Evolutionary conservation across 2,888 invertebrate genomes (phyloP).

Genomic region (Macrosoma leucophasiata): DNA sequence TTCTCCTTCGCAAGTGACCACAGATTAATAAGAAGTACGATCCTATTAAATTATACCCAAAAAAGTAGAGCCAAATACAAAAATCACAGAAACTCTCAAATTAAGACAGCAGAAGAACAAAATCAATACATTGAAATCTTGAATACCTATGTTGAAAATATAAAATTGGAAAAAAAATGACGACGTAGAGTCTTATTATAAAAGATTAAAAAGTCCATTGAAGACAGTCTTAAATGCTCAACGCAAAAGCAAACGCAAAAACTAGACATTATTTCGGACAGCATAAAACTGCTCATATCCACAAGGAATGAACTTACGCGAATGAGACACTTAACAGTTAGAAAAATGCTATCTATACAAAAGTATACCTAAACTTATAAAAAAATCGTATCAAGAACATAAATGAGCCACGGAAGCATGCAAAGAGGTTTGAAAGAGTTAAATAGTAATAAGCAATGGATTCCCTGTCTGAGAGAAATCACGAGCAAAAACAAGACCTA

Average conservation of each 20-base stretch:
- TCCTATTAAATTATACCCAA: slow-evolving; percentile 4
- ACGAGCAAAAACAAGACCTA: slow-evolving; percentile 1
- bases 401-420: slow-evolving; percentile 6
- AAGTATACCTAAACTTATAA: slow-evolving; percentile 11
- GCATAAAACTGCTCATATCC: slow-evolving; percentile 4
- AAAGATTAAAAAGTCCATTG: slow-evolving; percentile 9
- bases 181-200: slow-evolving; percentile 11
- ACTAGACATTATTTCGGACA: slow-evolving; percentile 7
- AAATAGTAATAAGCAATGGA: slow-evolving; percentile 5
- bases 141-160: background rate
- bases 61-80: slow-evolving; percentile 12
- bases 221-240: slow-evolving; percentile 6
- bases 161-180: slow-evolving; percentile 5
- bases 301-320: slow-evolving; percentile 10
- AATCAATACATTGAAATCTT: slow-evolving; percentile 7
- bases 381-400: slow-evolving; percentile 9
- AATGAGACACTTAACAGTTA: slow-evolving; percentile 9
- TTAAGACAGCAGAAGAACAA: slow-evolving; percentile 8
- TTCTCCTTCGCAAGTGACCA: slow-evolving; percentile 15
- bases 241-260: background rate
- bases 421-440: slow-evolving; percentile 10
- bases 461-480: slow-evolving; percentile 2
- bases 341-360: slow-evolving; percentile 8
- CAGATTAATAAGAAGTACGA: slow-evolving; percentile 10
- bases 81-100: slow-evolving; percentile 7